Conservation (phyloP, 1,140 invertebrate species). For the Heliconius himera region DNA sequence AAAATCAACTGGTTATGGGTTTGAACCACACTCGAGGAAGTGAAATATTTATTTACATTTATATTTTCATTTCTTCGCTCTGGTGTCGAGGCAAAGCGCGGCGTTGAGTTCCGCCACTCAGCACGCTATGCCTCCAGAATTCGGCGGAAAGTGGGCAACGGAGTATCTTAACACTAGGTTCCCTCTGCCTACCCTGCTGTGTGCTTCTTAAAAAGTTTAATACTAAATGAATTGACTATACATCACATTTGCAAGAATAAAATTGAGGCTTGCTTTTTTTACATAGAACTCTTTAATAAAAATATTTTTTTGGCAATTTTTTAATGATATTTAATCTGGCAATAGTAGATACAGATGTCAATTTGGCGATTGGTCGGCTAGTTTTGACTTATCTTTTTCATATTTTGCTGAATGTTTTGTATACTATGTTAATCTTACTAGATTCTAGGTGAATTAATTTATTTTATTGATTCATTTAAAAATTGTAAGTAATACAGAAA, state of each 20-base stretch:
- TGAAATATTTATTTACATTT: too few relatives aligned
- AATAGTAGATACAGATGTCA: constrained; percentile 24
- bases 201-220: too few relatives aligned
- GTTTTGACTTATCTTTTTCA: constrained; percentile 55
- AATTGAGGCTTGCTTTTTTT: neutral
- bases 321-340: constrained; percentile 4
- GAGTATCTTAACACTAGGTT: too few relatives aligned
- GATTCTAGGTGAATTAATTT: constrained; percentile 50
- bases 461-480: constrained; percentile 44
- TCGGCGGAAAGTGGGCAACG: too few relatives aligned
- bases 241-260: neutral
- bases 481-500: constrained; percentile 58
- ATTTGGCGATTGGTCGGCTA: constrained; percentile 52
- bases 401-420: constrained; percentile 62
- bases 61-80: too few relatives aligned
- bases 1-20: too few relatives aligned
- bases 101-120: too few relatives aligned
- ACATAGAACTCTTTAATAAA: neutral
- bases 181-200: too few relatives aligned
- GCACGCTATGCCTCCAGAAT: too few relatives aligned
- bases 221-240: too few relatives aligned
- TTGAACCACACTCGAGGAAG: too few relatives aligned
- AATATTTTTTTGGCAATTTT: neutral
- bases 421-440: constrained; percentile 63
- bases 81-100: too few relatives aligned